Percentiles rank a stretch among this genome's conserved stretches.
These are phyloP conservation scores for Erythrolamprus reginae DNA, from an alignment of 2,113 vertebrate species.

Conservation along the genomic window DNA sequence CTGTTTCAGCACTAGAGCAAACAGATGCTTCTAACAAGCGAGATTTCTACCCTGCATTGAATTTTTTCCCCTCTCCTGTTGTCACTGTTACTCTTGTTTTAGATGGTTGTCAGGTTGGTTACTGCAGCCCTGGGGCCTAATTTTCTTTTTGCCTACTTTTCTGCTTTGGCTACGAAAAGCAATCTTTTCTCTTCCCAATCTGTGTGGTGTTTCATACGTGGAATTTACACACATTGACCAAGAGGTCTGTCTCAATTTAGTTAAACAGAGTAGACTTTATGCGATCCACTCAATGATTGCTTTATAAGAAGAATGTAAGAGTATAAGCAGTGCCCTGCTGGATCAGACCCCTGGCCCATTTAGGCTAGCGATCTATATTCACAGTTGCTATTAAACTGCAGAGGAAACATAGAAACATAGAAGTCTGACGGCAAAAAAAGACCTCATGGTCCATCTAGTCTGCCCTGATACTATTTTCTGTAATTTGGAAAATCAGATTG, in stretches of 20 bases:
- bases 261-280: not conserved
- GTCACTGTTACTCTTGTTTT: constrained; percentile 8
- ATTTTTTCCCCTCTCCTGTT: constrained; percentile 13
- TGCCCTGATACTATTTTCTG: too few species aligned
- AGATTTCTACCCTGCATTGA: not conserved
- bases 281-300: not conserved
- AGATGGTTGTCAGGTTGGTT: constrained; percentile 17
- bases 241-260: not conserved
- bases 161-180: not conserved
- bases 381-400: not conserved
- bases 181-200: not conserved
- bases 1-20: constrained; percentile 39
- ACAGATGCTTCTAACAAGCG: constrained; percentile 34
- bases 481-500: too few species aligned
- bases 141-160: constrained; percentile 3
- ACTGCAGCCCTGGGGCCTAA: not conserved
- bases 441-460: too few species aligned
- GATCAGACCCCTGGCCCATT: not conserved
- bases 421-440: too few species aligned
- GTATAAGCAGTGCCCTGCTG: not conserved
- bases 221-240: not conserved
- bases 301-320: not conserved
- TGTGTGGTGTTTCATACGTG: not conserved
- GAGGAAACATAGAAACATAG: too few species aligned
- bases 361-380: not conserved